Base-by-base conservation (phyloP, 2,113 vertebrate species). In the Dipodomys stephensi region DNA sequence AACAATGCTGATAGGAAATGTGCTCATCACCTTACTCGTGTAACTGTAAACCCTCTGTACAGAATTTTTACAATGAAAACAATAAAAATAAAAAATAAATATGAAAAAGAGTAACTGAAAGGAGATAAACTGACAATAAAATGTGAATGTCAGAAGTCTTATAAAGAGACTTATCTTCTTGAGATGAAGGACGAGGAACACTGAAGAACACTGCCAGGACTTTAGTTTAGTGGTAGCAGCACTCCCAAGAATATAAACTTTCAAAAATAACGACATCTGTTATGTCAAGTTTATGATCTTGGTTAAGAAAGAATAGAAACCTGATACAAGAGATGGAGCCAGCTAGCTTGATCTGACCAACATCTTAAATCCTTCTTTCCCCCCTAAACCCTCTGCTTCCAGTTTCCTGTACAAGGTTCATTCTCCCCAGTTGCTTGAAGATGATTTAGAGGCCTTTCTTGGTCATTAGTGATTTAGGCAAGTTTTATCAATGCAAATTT, bases 171-270 rank as follows among this genome's bases (percentile, higher is more conserved):
- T 69, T 53, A 72, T 90, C 10, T 80, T 89, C 67, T 73, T 35
- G 35, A 82, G 35, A 73, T 22, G 6, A 22, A 62, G 15, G 20
- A 1, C 28, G 53, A 27, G 46, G 77, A 90, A 90, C 80, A 81
- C 25, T 81, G 20, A 85, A 81, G 44, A 79, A 32, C 13, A 73
- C 44, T 23, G 7, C 79, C 20, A 22, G 46, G 30, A 68, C 49
- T 49, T 49, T 49, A 12, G 20, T 68, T 88, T 64, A 85, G 74
- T 19, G 65, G 39, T 85, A 90, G 64, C 32, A 92, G 23, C n/a
- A 18, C 19, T 88, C 73, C 67, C 67, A 89, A 85, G 44, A 88
- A 92, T 80, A 92, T 68, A 81, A 68, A 53, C 4, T 71, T 65
- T 46, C n/a, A 53, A 68, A 74, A 20, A 9, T 35, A 72, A 71